Conservation (phyloP, 2,888 invertebrate species). For the Stenurella melanura region DNA sequence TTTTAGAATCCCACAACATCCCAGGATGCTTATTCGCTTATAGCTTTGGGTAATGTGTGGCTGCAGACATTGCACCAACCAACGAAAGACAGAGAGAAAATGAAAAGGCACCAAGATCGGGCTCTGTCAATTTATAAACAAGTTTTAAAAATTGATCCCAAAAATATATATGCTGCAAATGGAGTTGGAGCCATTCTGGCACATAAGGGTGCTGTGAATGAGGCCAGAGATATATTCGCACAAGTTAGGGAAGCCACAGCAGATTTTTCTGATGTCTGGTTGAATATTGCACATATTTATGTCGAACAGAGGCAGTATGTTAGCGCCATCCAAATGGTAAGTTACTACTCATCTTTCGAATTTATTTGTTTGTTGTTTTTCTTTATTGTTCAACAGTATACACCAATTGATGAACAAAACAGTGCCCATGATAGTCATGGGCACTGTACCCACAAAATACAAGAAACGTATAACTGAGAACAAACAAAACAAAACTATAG, state of each 20-base stretch:
- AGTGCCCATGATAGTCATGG: no score
- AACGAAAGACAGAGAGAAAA: slow-evolving; percentile 94
- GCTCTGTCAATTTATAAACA: slow-evolving; percentile 95
- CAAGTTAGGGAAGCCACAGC: slow-evolving; percentile 99
- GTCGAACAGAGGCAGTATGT: slow-evolving; percentile 98
- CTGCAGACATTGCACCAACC: slow-evolving; percentile 96
- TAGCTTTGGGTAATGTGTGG: slow-evolving; percentile 99
- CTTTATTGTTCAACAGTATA: no score
- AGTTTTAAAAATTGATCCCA: slow-evolving; percentile 92
- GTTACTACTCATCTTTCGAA: slow-evolving; percentile 52
- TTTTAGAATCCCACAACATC: slow-evolving; percentile 83
- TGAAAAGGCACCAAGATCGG: slow-evolving; percentile 95
- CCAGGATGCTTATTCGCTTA: slow-evolving; percentile 95
- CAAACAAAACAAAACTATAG: no score
- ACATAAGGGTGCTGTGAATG: slow-evolving; percentile 92
- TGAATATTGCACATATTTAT: slow-evolving; percentile 99
- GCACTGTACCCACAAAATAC: no score
- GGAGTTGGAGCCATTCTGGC: slow-evolving; percentile 98
- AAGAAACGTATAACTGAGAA: no score
- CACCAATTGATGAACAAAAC: no score
- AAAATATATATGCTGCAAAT: slow-evolving; percentile 99
- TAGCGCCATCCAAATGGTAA: slow-evolving; percentile 97
- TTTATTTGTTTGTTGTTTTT: no score
- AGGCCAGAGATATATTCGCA: slow-evolving; percentile 98
- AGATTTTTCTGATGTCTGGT: slow-evolving; percentile 99